Conservation (phyloP, 2,797 vertebrate genomes). For the Acridotheres tristis region DNA sequence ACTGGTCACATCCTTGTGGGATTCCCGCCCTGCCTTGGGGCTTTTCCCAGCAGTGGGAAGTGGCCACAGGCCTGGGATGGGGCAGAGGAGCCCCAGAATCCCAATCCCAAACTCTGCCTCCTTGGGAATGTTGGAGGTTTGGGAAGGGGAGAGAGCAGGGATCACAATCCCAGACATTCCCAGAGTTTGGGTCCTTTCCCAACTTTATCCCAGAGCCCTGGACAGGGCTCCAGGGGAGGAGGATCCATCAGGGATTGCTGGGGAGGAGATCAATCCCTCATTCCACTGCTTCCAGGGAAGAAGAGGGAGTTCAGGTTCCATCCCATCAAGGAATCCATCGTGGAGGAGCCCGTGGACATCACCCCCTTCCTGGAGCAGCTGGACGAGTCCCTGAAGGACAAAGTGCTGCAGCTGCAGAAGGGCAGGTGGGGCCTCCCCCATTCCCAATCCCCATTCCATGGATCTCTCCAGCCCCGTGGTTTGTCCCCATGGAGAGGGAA, state of each 20-base stretch:
- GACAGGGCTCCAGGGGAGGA: fast-evolving
- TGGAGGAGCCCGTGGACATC: conserved; percentile 94
- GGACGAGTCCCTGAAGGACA: conserved; percentile 92
- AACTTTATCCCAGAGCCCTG: fast-evolving
- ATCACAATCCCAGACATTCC: fast-evolving
- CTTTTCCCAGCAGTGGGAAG: neutral
- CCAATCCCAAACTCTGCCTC: neutral
- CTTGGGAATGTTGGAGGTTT: neutral
- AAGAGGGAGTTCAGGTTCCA: conserved; percentile 96
- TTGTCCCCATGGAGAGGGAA: neutral
- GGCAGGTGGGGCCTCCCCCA: conserved; percentile 77
- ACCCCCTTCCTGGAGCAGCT: conserved; percentile 92
- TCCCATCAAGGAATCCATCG: conserved; percentile 90
- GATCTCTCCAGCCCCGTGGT: fast-evolving
- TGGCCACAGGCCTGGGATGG: neutral
- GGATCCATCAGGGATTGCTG: neutral
- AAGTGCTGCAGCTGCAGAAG: conserved; percentile 93
- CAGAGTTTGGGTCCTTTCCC: fast-evolving
- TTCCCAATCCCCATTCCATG: neutral
- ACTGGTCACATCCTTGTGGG: fast-evolving
- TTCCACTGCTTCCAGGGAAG: conserved; percentile 77
- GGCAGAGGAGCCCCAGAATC: neutral
- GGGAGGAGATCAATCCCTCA: neutral
- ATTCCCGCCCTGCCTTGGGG: fast-evolving
- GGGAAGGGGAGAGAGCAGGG: neutral